Evolutionary conservation across 2,797 vertebrate genomes (phyloP).

Genomic region (Dendrocincla fuliginosa): DNA sequence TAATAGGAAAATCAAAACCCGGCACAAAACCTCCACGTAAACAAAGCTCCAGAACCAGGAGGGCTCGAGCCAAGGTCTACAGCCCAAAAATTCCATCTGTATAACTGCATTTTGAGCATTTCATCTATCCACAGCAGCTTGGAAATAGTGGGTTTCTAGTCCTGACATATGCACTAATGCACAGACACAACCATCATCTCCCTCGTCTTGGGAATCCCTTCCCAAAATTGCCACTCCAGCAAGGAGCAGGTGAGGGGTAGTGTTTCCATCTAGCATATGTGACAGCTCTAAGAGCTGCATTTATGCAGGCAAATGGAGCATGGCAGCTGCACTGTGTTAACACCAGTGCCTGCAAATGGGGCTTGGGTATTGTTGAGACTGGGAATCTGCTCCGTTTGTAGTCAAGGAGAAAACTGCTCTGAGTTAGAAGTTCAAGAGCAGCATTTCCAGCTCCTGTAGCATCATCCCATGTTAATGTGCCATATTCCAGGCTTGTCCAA

Average conservation of each 20-base stretch:
- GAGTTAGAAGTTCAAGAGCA: neutral
- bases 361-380: neutral
- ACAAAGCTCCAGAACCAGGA: neutral
- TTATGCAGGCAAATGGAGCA: slow-evolving; percentile 56
- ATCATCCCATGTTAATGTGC: neutral
- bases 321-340: slow-evolving; percentile 27
- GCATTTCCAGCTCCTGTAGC: neutral
- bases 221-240: neutral
- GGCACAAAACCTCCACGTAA: neutral
- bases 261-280: slow-evolving; percentile 8
- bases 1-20: neutral
- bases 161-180: neutral
- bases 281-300: slow-evolving; percentile 48
- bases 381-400: neutral
- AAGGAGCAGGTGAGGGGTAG: slow-evolving; percentile 10
- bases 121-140: neutral
- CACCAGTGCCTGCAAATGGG: slow-evolving; percentile 11
- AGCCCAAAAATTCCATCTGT: neutral
- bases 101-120: neutral
- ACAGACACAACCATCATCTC: neutral
- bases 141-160: neutral
- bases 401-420: neutral
- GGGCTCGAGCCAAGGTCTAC: neutral
- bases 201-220: neutral
- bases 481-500: neutral